Evolutionary conservation across 2,888 invertebrate genomes (phyloP), one percentile per base, ranked within the genome.

Genomic region (Congeria kusceri): DNA sequence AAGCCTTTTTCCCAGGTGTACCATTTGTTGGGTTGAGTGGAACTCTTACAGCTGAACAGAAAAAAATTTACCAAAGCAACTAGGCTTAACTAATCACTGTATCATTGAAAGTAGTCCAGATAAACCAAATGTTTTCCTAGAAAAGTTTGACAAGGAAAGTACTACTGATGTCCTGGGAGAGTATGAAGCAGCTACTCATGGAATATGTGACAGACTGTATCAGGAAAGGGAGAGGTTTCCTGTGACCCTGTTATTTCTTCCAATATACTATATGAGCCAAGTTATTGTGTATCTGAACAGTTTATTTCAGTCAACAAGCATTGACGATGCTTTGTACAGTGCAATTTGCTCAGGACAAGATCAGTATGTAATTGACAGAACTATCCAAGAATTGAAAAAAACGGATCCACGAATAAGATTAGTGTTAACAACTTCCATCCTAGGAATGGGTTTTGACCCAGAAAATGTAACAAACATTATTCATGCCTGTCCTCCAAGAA

Each of bases 371-470:
- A 69, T 75, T 27, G 46, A 69, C 27, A 61, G 28, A 53, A 75
- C 65, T 20, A 25, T 75, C 5, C 20, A 63, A 49, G 66, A 70
- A 53, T 49, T 74, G 39, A 66, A 70, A 46, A 69, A 71, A 47
- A 49, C 57, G n/a, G 44, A 74, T 25, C 68, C 72, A 49, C 23
- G 28, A 53, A 64, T 68, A 46, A 27, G 81, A 57, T 56, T 81
- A 13, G 67, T 81, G 3, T 44, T 82, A n/a, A 72, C 78, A 23
- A 72, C 78, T 23, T 78, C 78, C 15, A 61, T 82, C 57, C 18
- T 61, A 25, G 82, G 82, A n/a, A 76, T 82, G 82, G 81, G 82
- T 11, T 82, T 78, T 72, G 76, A 79, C 61, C 75, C 78, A 0
- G 25, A 23, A 47, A 70, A 58, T 65, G 78, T 78, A 11, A 61